Percentiles rank a stretch among this genome's conserved stretches.
Evolutionary conservation across 1,140 invertebrate genomes (phyloP).

Genomic region (Psilanteris sp.): DNA sequence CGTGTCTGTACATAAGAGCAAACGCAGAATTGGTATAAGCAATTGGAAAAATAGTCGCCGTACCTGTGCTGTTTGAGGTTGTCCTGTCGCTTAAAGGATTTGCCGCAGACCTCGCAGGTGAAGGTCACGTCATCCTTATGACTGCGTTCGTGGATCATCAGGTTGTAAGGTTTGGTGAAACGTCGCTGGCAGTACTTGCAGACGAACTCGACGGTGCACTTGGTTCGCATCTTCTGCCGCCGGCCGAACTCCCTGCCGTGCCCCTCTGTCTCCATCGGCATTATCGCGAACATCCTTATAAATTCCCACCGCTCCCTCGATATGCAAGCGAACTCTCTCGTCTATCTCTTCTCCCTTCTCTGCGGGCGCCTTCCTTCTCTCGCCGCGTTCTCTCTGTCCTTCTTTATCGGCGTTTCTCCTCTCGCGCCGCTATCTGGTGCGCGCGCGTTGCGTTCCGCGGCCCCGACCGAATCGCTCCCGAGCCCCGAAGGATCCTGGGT

Average conservation of each 20-base stretch:
- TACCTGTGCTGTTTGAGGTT: conserved; percentile 97
- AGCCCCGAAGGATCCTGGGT: conserved; percentile 53
- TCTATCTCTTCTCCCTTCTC: conserved; percentile 69
- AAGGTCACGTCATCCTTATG: conserved; percentile 98
- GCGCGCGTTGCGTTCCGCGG: conserved; percentile 45
- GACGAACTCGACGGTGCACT: conserved; percentile 95
- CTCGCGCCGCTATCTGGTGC: conserved; percentile 52
- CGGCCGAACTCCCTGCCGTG: conserved; percentile 90
- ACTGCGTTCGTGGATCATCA: conserved; percentile 99
- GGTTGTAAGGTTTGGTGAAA: conserved; percentile 99
- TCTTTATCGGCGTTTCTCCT: conserved; percentile 45
- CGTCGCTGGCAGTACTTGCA: conserved; percentile 99
- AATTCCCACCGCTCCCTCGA: conserved; percentile 79
- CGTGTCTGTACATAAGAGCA: too few species aligned
- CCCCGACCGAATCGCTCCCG: conserved; percentile 34
- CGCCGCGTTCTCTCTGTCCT: conserved; percentile 61
- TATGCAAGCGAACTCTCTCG: conserved; percentile 73
- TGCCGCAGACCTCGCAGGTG: conserved; percentile 99
- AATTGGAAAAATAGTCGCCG: conserved; percentile 6
- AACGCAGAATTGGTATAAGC: conserved; percentile 21
- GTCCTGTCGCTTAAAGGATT: conserved; percentile 98
- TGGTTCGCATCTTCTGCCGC: conserved; percentile 94
- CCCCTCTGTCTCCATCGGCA: conserved; percentile 92
- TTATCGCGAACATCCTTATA: conserved; percentile 86
- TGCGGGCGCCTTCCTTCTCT: conserved; percentile 61